Evolutionary conservation across 2,113 vertebrate species (phyloP), one percentile per base, ranked within the genome.

Genomic region (Ailurus styani): DNA sequence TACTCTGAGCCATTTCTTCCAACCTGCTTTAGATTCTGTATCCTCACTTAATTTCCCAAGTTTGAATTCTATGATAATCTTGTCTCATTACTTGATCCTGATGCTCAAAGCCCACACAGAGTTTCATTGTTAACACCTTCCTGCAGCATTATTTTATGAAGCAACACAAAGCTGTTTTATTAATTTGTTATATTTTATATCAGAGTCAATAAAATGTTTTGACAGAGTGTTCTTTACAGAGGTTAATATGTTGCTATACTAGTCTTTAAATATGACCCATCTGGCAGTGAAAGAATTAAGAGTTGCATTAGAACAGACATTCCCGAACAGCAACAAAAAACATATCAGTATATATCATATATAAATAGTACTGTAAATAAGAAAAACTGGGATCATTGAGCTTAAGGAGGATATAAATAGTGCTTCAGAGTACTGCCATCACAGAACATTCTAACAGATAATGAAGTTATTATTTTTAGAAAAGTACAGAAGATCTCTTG

Each of bases 281-380:
- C 66, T 78, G 95, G 18, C 0, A 88, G 52, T 45, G 70, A 37
- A 86, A 62, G 13, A 88, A 94, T 42, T 86, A 97, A 96, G 6
- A 66, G 3, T 64, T 93, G 4, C 7, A 91, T 45, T 45, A 72
- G 52, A 83, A 37, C 6, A 98, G 47, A 91, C 0, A 0, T 77
- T 18, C 4, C 12, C 93, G 29, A 75, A 62, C 52, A 88, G 91
- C 42, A 86, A 20, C 29, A 42, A 90, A 98, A 88, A 91, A 47
- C 96, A 95, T 12, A 21, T 89, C 94, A 98, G 97, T 84, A 98
- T 42, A 27, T 14, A 96, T 96, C 93, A 12, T 42, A 77, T 68
- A 81, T 94, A 98, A 98, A 98, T 23, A 66, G 96, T 94, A 98
- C 13, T 14, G 90, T 97, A 96, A 96, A 96, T 97, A 98, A 98